Base-by-base conservation (phyloP, 2,113 vertebrate genomes). In the Rhea pennata region DNA sequence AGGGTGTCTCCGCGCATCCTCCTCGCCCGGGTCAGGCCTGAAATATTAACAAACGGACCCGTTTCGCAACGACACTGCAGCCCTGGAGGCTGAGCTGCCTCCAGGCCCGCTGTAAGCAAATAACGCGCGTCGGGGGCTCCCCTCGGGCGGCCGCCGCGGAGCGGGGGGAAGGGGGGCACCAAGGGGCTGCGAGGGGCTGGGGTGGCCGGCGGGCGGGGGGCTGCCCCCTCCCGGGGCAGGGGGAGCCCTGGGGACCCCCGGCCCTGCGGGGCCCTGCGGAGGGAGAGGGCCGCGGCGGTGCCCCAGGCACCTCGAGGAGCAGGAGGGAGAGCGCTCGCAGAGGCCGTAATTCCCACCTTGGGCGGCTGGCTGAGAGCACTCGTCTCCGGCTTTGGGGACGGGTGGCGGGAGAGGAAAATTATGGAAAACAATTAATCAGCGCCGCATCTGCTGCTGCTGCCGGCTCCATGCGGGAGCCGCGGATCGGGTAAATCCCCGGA, bases 1-100 rank as follows among this genome's bases (percentile, higher is more conserved):
- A 94, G 93, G 91, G 66, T 73, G 65, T 78, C 96, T 94, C 92
- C 86, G 92, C 82, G 50, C 71, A 85, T 77, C 92, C 87, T 93
- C 62, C 92, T 64, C 66, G 76, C 75, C 92, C 44, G 96, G 95
- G 91, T 97, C 94, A 95, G 88, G 91, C 92, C 88, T 97, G 95
- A 97, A 96, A 97, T 97, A 97, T 97, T 97, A 97, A 95, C 97
- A 94, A 95, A 93, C 93, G 12, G 72, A 92, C 93, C 91, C 93
- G 96, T 97, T 96, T 97, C 95, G 96, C 96, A 96, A 97, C 93
- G 93, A 90, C 84, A 14, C 73, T 8, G 76, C 95, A 86, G 59
- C 87, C 93, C 91, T 89, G 74, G 71, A 90, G 97, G 95, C 87
- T 84, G 91, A 66, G 80, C 93, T 27, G 91, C 92, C 89, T 90